Evolutionary conservation across 2,888 invertebrate genomes (phyloP).

Genomic region (Phytoseiulus persimilis): DNA sequence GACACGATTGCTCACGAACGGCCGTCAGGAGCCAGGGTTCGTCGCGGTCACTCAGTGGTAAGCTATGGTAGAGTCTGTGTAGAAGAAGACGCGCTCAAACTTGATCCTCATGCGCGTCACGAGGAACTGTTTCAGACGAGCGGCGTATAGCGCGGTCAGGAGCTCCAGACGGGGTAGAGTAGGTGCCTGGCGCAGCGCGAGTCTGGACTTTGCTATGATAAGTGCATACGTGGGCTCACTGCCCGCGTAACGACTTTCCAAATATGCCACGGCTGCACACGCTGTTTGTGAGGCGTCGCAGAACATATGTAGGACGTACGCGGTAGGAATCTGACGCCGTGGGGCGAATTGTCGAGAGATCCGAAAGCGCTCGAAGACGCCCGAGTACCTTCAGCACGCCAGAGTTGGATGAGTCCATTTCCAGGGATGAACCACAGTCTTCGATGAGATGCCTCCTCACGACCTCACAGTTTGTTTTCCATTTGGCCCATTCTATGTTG

Average conservation of each 20-base stretch:
- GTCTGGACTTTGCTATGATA: background rate
- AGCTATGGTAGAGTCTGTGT: conserved; percentile 15
- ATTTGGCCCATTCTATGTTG: too few relatives aligned
- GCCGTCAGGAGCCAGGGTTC: background rate
- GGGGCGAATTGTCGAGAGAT: background rate
- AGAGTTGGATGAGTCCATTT: too few relatives aligned
- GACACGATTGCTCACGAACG: background rate
- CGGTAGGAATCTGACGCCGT: background rate
- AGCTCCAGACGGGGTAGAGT: background rate
- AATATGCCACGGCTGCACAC: background rate
- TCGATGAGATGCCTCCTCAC: too few relatives aligned
- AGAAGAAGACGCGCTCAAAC: background rate
- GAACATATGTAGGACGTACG: background rate
- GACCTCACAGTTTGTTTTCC: too few relatives aligned
- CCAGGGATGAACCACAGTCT: too few relatives aligned
- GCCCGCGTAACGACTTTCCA: background rate
- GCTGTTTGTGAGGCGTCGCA: background rate
- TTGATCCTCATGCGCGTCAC: background rate
- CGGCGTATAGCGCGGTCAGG: background rate
- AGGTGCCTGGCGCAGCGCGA: too few relatives aligned
- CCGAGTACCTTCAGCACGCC: too few relatives aligned
- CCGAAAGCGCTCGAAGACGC: background rate
- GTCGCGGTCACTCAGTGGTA: background rate
- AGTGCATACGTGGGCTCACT: background rate
- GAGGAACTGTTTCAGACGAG: background rate